phyloP scores from a whole-genome alignment of 2,888 invertebrate genomes.

The Papilio protenor region DNA sequence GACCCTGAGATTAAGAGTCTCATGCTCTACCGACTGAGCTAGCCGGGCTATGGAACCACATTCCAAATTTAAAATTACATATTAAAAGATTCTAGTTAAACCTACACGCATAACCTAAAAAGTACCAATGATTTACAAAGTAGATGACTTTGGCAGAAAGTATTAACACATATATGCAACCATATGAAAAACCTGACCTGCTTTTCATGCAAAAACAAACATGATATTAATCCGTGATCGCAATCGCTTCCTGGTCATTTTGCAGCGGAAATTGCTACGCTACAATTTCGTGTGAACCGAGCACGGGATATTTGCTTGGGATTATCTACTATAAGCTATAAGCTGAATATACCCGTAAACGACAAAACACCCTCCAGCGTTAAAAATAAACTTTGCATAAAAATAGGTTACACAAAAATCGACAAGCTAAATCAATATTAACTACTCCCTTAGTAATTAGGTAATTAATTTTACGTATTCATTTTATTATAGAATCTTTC shows the following conservation, averaged over 20 bases:
- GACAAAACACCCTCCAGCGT: background rate
- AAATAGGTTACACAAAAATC: background rate
- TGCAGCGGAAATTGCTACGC: slow-evolving; percentile 15
- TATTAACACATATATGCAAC: background rate
- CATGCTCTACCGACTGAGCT: slow-evolving; percentile 85
- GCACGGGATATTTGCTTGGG: slow-evolving; percentile 9
- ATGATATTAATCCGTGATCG: background rate
- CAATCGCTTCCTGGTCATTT: slow-evolving; percentile 21
- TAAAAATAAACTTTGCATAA: background rate
- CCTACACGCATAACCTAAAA: background rate
- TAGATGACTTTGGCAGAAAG: background rate
- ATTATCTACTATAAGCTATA: background rate
- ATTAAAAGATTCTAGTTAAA: background rate
- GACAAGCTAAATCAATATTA: background rate
- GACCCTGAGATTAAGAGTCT: slow-evolving; percentile 88
- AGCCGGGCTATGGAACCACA: slow-evolving; percentile 69
- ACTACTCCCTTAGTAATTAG: too few species aligned
- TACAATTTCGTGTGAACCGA: slow-evolving; percentile 12
- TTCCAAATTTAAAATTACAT: background rate
- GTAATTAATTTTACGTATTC: too few species aligned
- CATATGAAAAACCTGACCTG: background rate
- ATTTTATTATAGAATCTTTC: background rate
- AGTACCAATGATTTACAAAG: background rate
- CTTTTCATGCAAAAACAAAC: slow-evolving; percentile 1
- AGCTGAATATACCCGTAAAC: background rate